Evolutionary conservation across 2,888 invertebrate genomes (phyloP).

Genomic region (Caenorhabditis virilis): DNA sequence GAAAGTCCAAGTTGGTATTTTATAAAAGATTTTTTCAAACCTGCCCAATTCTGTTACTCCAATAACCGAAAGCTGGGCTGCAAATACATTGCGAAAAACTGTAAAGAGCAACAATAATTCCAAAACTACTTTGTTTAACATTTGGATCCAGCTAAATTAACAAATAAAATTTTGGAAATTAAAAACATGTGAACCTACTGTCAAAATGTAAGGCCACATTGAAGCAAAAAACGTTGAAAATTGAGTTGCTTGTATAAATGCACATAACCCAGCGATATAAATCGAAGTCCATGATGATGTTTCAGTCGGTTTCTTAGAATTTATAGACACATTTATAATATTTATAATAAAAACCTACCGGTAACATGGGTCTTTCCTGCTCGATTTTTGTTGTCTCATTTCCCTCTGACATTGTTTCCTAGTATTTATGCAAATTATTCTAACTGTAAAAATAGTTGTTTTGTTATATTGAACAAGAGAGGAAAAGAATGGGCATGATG

Average conservation of each 20-base stretch:
- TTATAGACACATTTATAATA: not conserved
- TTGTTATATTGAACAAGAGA: no score
- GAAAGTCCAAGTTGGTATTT: not conserved
- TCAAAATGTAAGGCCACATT: slow-evolving; percentile 49
- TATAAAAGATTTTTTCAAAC: slow-evolving; percentile 10
- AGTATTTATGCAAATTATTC: slow-evolving; percentile 19
- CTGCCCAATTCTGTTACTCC: slow-evolving; percentile 46
- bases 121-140: slow-evolving; percentile 41
- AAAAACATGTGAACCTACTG: slow-evolving; percentile 9
- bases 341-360: slow-evolving; percentile 13
- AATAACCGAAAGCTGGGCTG: slow-evolving; percentile 43
- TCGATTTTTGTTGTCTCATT: slow-evolving; percentile 9
- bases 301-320: slow-evolving; percentile 18
- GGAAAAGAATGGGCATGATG: not conserved
- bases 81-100: slow-evolving; percentile 41
- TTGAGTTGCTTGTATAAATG: slow-evolving; percentile 46
- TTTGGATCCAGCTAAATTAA: slow-evolving; percentile 35
- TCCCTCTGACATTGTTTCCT: slow-evolving; percentile 6
- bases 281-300: slow-evolving; percentile 47
- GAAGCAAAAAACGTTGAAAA: slow-evolving; percentile 47
- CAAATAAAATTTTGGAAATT: not conserved
- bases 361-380: slow-evolving; percentile 25
- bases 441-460: not conserved
- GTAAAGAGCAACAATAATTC: slow-evolving; percentile 41
- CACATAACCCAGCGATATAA: slow-evolving; percentile 40